Evolutionary conservation across 1,140 invertebrate genomes (phyloP).

Genomic region (Drosophila erecta): DNA sequence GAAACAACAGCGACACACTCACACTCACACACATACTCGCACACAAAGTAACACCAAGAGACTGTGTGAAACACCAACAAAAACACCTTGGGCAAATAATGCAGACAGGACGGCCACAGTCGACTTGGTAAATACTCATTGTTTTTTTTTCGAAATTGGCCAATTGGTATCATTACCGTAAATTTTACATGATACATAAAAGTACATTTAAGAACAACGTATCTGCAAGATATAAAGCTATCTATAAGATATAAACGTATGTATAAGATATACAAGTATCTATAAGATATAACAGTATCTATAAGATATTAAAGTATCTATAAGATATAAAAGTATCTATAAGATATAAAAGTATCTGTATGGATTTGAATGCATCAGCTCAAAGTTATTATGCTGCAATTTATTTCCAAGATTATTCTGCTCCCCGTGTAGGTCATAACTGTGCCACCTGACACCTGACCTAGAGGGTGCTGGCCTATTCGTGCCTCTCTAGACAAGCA

Average conservation of each 20-base stretch:
- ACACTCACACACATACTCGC: conserved; percentile 3
- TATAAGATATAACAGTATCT: background rate
- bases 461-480: conserved; percentile 1
- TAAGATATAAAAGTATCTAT: background rate
- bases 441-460: background rate
- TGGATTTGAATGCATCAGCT: too few species aligned
- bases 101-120: conserved; percentile 13
- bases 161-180: too few species aligned
- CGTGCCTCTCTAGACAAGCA: background rate
- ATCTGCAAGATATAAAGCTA: too few species aligned
- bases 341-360: too few species aligned
- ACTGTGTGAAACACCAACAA: conserved; percentile 41
- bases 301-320: background rate
- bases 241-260: too few species aligned
- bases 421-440: background rate
- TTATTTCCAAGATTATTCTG: background rate
- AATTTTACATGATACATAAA: too few species aligned
- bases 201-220: too few species aligned
- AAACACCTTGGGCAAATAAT: conserved; percentile 68
- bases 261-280: background rate
- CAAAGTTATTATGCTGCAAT: background rate
- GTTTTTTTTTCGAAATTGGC: background rate
- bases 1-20: conserved; percentile 43
- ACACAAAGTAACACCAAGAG: conserved; percentile 1
- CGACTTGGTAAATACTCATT: conserved; percentile 24